These are phyloP conservation scores for Oreochromis tanganicae DNA, from an alignment of 2,113 vertebrate species.

Conservation along the genomic window DNA sequence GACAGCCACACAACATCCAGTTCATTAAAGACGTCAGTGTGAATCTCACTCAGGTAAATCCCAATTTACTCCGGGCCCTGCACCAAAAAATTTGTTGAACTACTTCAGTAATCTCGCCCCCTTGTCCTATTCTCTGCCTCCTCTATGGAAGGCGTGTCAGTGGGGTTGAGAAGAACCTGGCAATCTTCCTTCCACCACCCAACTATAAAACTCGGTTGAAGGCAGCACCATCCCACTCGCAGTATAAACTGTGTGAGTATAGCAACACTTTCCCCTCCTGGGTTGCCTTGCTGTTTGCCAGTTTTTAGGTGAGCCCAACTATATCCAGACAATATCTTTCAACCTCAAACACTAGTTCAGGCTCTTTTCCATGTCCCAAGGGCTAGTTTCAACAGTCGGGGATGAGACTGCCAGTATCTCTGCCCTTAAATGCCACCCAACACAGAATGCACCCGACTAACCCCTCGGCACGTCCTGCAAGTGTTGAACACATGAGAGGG, in stretches of 20 bases:
- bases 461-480: accelerated
- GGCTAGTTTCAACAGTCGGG: background rate
- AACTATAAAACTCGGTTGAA: background rate
- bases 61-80: background rate
- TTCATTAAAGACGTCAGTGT: background rate
- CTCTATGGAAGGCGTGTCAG: background rate
- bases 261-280: background rate
- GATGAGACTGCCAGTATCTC: background rate
- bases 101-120: accelerated
- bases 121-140: background rate
- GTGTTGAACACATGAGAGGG: background rate
- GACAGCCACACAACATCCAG: background rate
- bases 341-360: background rate
- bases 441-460: background rate
- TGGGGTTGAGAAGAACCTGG: background rate
- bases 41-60: background rate
- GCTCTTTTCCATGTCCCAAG: background rate
- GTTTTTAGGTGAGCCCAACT: background rate
- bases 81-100: background rate
- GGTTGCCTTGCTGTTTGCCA: background rate
- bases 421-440: background rate
- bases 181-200: background rate
- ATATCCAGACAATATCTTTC: background rate
- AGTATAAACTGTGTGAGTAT: background rate
- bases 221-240: background rate